Evolutionary conservation across 2,888 invertebrate species (phyloP).

Genomic region (Piscicola geometra): DNA sequence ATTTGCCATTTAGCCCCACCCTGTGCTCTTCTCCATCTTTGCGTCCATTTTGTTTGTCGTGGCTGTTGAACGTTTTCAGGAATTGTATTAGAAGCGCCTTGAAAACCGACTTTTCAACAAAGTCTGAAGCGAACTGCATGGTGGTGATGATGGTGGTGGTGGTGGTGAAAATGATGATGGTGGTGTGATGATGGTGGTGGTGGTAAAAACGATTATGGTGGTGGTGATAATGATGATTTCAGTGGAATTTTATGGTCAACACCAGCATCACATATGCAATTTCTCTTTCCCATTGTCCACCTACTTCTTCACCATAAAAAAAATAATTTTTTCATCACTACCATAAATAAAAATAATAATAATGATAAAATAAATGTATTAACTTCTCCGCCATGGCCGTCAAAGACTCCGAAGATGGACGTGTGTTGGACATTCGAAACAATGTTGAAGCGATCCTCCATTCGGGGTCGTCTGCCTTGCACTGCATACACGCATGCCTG

Average conservation of each 20-base stretch:
- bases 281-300: not conserved
- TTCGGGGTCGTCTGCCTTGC: constrained; percentile 79
- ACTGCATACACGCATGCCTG: constrained; percentile 72
- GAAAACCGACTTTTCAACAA: constrained; percentile 79
- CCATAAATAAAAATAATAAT: too few species aligned
- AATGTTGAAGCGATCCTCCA: constrained; percentile 90
- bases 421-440: constrained; percentile 78
- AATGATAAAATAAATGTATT: not conserved
- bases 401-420: constrained; percentile 84
- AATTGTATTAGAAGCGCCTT: constrained; percentile 57
- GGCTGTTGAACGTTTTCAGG: constrained; percentile 31
- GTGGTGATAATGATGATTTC: too few species aligned
- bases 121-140: constrained; percentile 73
- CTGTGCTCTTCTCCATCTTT: too few species aligned
- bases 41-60: too few species aligned
- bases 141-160: too few species aligned
- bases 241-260: not conserved
- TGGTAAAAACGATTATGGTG: too few species aligned
- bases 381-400: constrained; percentile 78
- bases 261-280: not conserved
- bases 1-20: too few species aligned
- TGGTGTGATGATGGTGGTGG: too few species aligned
- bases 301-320: too few species aligned
- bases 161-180: too few species aligned
- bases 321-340: too few species aligned